Base-by-base conservation (phyloP, 2,797 vertebrate genomes). In the Smutsia temminckii region DNA sequence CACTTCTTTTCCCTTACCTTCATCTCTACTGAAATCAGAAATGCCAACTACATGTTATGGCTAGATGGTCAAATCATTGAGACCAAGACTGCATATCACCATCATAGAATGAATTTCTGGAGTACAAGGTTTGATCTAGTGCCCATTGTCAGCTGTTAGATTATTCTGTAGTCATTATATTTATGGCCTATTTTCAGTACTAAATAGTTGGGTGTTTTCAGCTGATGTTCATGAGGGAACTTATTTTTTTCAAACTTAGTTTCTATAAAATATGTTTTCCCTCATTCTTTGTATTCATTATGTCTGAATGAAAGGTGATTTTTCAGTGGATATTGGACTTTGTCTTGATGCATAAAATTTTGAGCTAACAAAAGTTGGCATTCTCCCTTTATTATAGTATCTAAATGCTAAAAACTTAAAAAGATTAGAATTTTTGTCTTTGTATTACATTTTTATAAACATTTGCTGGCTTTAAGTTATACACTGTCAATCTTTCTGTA, bases 261-360 rank as follows among this genome's bases (percentile, higher is more conserved):
- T 74, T 74, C 18, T 53, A 27, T 91, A 83, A 95, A 87, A 68
- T 84, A 46, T 69, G 3, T 89, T 72, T 96, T 78, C n/a, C 27
- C 72, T 57, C 16, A 69, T 64, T 75, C 29, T 75, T 59, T 55
- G 2, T 81, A 61, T 86, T 53, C 42, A 75, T 87, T 75, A 80
- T 79, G 13, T 71, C 34, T 53, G 29, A 40, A 68, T 86, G 5
- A 81, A 90, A 90, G 37, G 42, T 23, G 68, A 40, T 59, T 66
- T 85, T 93, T 85, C 85, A 53, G 59, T 66, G 87, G 66, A 14
- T 86, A 9, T 66, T 90, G 55, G 46, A 68, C 8, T 32, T 91
- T 86, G 89, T 79, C 66, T 61, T 90, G 34, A 78, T 93, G 57
- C 75, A 90, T 74, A 63, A 79, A 86, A 83, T 87, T 83, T 87